A percentile compares a stretch with the other conserved stretches of the same genome.
These are phyloP conservation scores for Nettapus auritus DNA, from an alignment of 2,113 vertebrate genomes.

Conservation along the genomic window DNA sequence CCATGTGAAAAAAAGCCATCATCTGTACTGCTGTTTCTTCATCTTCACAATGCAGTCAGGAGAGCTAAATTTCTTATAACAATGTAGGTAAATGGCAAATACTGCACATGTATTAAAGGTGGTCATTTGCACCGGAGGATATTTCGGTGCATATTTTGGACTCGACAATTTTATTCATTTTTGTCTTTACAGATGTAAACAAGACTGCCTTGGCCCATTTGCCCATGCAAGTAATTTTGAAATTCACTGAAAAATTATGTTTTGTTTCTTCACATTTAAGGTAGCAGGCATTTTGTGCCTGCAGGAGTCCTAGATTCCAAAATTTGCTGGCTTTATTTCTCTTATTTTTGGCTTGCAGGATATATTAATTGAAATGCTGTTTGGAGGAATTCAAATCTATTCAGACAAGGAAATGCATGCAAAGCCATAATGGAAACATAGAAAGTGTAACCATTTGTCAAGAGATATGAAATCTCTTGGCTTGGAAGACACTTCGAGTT, in stretches of 20 bases:
- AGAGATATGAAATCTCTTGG: neutral
- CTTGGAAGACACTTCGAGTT: neutral
- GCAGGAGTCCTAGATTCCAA: neutral
- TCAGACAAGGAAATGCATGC: neutral
- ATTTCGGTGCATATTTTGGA: neutral
- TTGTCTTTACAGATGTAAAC: neutral
- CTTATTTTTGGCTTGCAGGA: conserved; percentile 2
- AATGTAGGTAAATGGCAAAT: neutral
- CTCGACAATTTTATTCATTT: neutral
- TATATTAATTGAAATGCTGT: neutral
- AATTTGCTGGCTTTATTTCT: neutral
- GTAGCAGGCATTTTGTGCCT: neutral
- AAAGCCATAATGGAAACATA: neutral
- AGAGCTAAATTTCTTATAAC: neutral
- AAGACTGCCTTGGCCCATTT: neutral
- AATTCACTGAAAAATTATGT: neutral
- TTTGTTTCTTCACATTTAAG: conserved; percentile 39
- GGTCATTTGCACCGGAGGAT: neutral
- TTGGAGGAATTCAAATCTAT: neutral
- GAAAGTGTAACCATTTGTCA: neutral
- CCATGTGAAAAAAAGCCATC: neutral
- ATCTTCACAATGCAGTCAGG: neutral
- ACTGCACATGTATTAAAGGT: neutral
- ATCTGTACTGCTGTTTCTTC: neutral
- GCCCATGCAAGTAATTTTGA: conserved; percentile 22